Evolutionary conservation across 2,888 invertebrate genomes (phyloP).

Genomic region (Trissolcus japonicus): DNA sequence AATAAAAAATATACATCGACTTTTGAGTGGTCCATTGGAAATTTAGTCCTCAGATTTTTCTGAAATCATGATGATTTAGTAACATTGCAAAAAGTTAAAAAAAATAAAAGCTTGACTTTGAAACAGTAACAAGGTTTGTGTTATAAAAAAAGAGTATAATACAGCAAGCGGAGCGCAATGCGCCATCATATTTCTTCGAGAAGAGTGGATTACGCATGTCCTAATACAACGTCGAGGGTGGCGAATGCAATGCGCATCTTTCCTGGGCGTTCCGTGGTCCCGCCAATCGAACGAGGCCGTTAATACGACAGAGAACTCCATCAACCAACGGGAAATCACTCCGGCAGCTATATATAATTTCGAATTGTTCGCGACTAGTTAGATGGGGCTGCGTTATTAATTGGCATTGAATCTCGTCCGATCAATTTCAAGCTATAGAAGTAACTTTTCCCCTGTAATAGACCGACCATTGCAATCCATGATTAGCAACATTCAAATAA

Average conservation of each 20-base stretch:
- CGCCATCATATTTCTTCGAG: conserved; percentile 52
- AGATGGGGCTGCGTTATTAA: conserved; percentile 69
- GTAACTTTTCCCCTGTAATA: conserved; percentile 39
- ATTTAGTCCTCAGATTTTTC: no score
- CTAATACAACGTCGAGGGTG: conserved; percentile 55
- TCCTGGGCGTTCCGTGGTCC: conserved; percentile 73
- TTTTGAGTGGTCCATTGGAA: no score
- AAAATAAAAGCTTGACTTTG: conserved; percentile 8
- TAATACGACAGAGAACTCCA: conserved; percentile 63
- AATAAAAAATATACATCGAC: no score
- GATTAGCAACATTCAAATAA: conserved; percentile 36
- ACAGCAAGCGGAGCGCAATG: conserved; percentile 23
- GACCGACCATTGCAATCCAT: conserved; percentile 31
- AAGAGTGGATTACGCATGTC: conserved; percentile 72
- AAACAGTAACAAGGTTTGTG: conserved; percentile 15
- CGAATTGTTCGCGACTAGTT: conserved; percentile 73
- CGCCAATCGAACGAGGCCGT: conserved; percentile 67
- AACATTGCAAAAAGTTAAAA: conserved; percentile 3
- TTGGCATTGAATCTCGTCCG: conserved; percentile 56
- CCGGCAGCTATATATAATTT: conserved; percentile 63
- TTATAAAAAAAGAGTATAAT: conserved; percentile 3
- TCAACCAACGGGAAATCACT: conserved; percentile 65
- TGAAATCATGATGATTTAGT: no score
- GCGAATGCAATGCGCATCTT: conserved; percentile 71
- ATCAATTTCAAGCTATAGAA: conserved; percentile 56